phyloP scores from a whole-genome alignment of 1,140 invertebrate genomes.

The Thrips palmi region DNA sequence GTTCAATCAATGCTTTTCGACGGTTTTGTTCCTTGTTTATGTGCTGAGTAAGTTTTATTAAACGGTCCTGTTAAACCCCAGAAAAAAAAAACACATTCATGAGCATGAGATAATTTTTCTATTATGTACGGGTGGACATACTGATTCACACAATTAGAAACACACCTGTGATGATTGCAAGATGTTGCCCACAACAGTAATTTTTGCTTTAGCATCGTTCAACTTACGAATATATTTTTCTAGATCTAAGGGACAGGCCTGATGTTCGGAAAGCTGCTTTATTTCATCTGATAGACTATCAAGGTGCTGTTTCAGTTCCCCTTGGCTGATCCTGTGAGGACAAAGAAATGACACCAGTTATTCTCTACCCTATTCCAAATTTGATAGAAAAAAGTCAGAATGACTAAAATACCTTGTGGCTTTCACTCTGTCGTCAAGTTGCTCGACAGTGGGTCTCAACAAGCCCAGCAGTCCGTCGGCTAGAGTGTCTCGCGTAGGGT shows the following conservation, averaged over 20 bases:
- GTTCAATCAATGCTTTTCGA: conserved; percentile 46
- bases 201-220: conserved; percentile 66
- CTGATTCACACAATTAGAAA: too few species aligned
- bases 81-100: too few species aligned
- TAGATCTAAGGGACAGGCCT: conserved; percentile 66
- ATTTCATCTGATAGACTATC: conserved; percentile 68
- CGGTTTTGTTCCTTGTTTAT: conserved; percentile 61
- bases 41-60: conserved; percentile 64
- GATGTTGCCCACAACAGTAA: conserved; percentile 76
- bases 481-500: conserved; percentile 73
- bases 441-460: conserved; percentile 76
- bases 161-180: conserved; percentile 67
- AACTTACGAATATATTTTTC: conserved; percentile 81
- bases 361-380: too few species aligned
- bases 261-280: conserved; percentile 54
- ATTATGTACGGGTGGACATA: too few species aligned
- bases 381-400: conserved; percentile 10
- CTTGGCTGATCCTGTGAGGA: conserved; percentile 57
- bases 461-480: conserved; percentile 79
- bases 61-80: conserved; percentile 49
- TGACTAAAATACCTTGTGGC: conserved; percentile 48
- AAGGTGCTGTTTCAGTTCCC: conserved; percentile 73
- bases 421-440: conserved; percentile 72
- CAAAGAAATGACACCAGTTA: conserved; percentile 9
- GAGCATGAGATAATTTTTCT: too few species aligned